Evolutionary conservation across 2,888 invertebrate species (phyloP).

Genomic region (Amblyteles armatorius): DNA sequence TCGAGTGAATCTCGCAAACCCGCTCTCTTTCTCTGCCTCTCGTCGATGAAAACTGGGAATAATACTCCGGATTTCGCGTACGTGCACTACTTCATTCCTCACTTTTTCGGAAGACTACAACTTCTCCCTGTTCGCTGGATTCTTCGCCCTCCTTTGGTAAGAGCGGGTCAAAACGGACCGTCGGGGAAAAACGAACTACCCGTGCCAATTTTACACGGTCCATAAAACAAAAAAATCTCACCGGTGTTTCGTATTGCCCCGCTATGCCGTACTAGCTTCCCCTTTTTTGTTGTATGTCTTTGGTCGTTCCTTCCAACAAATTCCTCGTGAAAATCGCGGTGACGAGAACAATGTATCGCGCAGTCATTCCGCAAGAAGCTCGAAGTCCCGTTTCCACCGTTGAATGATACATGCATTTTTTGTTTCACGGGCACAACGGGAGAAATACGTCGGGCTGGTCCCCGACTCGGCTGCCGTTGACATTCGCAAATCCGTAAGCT

Average conservation of each 20-base stretch:
- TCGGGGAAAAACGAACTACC: too few relatives aligned
- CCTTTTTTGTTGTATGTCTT: neutral
- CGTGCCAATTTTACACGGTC: neutral
- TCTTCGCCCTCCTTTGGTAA: too few relatives aligned
- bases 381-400: slow-evolving; percentile 21
- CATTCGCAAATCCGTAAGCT: slow-evolving; percentile 17
- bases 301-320: neutral
- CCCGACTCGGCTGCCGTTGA: slow-evolving; percentile 9
- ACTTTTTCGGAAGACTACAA: neutral
- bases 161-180: too few relatives aligned
- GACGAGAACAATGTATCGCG: neutral
- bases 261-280: too few relatives aligned
- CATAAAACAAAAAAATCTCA: neutral
- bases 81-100: slow-evolving; percentile 13
- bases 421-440: neutral
- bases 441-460: neutral
- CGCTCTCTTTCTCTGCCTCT: slow-evolving; percentile 17
- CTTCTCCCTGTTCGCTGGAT: too few relatives aligned
- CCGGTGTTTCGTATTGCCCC: neutral
- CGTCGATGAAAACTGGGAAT: slow-evolving; percentile 38
- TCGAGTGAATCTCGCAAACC: slow-evolving; percentile 71
- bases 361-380: neutral
- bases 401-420: neutral
- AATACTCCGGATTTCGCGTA: slow-evolving; percentile 57
- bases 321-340: neutral